phyloP scores from a whole-genome alignment of 2,113 vertebrate species.

The Pomatorhinus ruficollis region DNA sequence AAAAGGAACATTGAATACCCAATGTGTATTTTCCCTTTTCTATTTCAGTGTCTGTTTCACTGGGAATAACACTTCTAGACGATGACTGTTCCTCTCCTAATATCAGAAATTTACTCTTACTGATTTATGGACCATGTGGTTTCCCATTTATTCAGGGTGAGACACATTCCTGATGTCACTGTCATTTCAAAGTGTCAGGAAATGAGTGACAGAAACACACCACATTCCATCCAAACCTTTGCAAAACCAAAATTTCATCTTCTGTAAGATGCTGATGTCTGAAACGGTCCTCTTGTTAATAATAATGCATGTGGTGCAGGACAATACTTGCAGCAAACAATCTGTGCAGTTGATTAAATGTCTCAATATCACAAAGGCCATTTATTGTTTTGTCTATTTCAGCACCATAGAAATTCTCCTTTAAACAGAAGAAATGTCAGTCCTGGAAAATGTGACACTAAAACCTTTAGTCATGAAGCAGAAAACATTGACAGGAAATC shows the following conservation, averaged over 20 bases:
- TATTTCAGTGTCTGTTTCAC: background rate
- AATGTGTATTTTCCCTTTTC: background rate
- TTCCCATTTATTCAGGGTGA: background rate
- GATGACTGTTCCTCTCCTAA: background rate
- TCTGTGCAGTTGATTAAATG: background rate
- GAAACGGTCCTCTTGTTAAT: background rate
- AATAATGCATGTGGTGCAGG: background rate
- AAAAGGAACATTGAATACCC: background rate
- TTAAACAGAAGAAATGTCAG: background rate
- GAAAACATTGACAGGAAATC: background rate
- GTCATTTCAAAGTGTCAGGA: background rate
- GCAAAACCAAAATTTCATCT: background rate
- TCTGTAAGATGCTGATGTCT: background rate
- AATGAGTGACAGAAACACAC: background rate
- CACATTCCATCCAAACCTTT: background rate
- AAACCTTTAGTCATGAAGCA: background rate
- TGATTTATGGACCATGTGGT: background rate
- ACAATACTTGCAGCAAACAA: background rate
- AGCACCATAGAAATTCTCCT: background rate
- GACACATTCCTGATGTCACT: background rate
- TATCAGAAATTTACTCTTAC: background rate
- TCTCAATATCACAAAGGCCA: background rate
- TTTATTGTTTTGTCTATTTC: background rate
- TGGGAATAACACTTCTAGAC: background rate
- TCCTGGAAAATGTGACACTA: background rate